Conservation (phyloP, 2,113 vertebrate genomes). For the Aplodontia rufa region DNA sequence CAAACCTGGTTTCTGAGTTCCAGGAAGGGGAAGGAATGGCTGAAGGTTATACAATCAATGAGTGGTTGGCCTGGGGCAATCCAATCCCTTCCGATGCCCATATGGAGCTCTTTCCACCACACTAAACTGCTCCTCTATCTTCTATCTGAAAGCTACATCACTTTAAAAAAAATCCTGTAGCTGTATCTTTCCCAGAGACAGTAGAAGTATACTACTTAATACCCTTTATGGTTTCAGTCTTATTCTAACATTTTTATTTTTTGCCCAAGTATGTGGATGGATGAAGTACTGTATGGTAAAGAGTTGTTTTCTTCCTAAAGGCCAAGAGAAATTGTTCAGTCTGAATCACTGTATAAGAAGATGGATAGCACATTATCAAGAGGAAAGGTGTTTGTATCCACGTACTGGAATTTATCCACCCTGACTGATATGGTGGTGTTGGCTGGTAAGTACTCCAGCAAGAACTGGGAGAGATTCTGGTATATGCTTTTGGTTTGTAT, state of each 20-base stretch:
- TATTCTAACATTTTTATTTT: constrained; percentile 48
- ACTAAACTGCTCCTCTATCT: background rate
- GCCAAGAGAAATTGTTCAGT: constrained; percentile 60
- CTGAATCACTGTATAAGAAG: constrained; percentile 74
- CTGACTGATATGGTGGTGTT: constrained; percentile 76
- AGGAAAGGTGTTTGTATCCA: constrained; percentile 81
- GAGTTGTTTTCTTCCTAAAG: constrained; percentile 33
- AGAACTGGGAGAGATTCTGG: constrained; percentile 78
- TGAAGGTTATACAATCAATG: constrained; percentile 22
- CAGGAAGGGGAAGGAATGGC: background rate
- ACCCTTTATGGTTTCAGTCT: constrained; percentile 26
- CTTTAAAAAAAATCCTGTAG: background rate
- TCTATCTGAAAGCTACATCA: constrained; percentile 25
- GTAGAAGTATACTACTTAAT: constrained; percentile 32
- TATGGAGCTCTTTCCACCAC: background rate
- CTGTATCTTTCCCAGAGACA: constrained; percentile 40
- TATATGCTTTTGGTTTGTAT: constrained; percentile 57
- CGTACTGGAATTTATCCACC: constrained; percentile 75
- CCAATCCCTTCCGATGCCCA: background rate
- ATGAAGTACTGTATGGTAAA: background rate
- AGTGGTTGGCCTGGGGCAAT: background rate
- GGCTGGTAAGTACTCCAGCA: constrained; percentile 72
- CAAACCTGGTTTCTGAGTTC: background rate
- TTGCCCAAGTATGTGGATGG: constrained; percentile 28
- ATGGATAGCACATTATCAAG: constrained; percentile 81